Evolutionary conservation across 92 coral and sea anemone species (phyloP), one percentile per base, ranked within the genome.

Genomic region (Porites cylindrica): DNA sequence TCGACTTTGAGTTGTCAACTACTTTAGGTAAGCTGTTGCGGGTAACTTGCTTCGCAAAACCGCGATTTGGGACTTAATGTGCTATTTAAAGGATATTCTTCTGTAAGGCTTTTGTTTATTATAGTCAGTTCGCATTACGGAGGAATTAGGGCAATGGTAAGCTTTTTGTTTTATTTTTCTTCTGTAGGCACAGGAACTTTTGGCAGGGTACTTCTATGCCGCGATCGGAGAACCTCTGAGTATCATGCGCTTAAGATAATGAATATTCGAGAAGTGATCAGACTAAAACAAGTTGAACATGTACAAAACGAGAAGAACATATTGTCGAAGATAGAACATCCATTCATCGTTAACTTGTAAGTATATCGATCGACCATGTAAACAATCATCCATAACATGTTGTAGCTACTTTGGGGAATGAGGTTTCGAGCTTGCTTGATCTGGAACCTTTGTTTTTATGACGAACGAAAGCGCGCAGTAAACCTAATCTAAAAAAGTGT

Each of bases 211-310:
- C 91, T 97, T 24, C 89, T 97, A 29, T 82, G 96, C 68, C 92
- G 88, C 29, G 99, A 97, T 84, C 86, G 90, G 84, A 91, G 91
- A 53, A 80, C 92, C 10, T 91, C 95, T n/a, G 99, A 97, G 43
- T 97, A 79, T 71, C 89, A 93, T 81, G 99, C 99, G 20, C 86
- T 97, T 63, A 97, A 97, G 90, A 93, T 97, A 66, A 97, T 97
- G 99, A 97, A 94, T 84, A 94, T 97, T 59, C 90, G 98, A 74
- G 99, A 97, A 86, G 98, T 97, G 63, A 97, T 97, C 87, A 95
- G 99, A 81, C 90, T 97, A 24, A 97, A 97, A 74, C 99, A 97
- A 92, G 99, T 97, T 51, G 99, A 97, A 82, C 99, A 97, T 85
- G 99, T 97, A 38, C 99, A 97, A 77, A 97, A 97, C 81, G 99